Percentiles rank a stretch among this genome's conserved stretches.
Conservation (phyloP, 2,888 invertebrate species). For the Agrilus biguttatus region DNA sequence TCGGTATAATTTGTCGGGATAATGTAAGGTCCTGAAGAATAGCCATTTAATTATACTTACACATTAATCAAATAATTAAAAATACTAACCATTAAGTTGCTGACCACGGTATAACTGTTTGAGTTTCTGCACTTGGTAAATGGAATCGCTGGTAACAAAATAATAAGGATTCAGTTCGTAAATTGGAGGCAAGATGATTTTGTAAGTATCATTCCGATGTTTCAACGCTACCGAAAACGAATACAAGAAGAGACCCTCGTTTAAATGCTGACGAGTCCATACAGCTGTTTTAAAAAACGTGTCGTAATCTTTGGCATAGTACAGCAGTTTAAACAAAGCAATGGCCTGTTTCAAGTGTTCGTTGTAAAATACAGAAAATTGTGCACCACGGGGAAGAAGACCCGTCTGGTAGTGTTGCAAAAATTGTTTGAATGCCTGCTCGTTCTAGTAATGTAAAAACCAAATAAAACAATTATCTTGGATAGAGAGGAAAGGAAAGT, state of each 20-base stretch:
- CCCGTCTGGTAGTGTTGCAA: constrained; percentile 39
- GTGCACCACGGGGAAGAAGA: constrained; percentile 41
- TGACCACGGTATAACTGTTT: constrained; percentile 35
- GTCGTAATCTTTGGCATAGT: constrained; percentile 54
- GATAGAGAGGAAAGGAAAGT: no score
- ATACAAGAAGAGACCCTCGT: constrained; percentile 56
- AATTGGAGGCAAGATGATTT: constrained; percentile 50
- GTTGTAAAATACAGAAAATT: constrained; percentile 47
- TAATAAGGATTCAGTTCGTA: constrained; percentile 60
- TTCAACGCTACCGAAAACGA: constrained; percentile 46
- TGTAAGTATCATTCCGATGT: constrained; percentile 47
- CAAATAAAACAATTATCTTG: no score
- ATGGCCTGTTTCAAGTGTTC: constrained; percentile 46
- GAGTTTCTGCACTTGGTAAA: constrained; percentile 49
- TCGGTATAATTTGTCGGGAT: constrained; percentile 49
- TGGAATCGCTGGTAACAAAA: constrained; percentile 53
- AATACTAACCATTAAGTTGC: neutral
- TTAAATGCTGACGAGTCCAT: constrained; percentile 50
- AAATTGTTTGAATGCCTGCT: constrained; percentile 42
- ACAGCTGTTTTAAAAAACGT: constrained; percentile 55
- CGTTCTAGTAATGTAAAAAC: constrained; percentile 29
- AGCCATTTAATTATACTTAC: no score
- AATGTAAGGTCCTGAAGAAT: constrained; percentile 25
- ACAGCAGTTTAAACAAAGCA: constrained; percentile 50
- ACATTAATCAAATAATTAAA: no score